Conservation (phyloP, 2,113 vertebrate genomes). For the Larimichthys polyactis region DNA sequence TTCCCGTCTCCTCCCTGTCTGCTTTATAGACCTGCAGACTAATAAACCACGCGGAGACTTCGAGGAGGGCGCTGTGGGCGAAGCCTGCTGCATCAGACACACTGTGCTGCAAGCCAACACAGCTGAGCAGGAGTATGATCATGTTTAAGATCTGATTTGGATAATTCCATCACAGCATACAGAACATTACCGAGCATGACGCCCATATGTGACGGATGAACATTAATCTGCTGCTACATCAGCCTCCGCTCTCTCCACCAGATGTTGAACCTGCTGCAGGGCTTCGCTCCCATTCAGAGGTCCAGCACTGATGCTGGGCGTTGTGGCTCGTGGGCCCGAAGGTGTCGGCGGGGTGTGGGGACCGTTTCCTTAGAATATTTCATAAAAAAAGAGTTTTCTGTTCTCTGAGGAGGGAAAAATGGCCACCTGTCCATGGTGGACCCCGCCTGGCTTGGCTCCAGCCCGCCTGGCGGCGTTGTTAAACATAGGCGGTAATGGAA, state of each 20-base stretch:
- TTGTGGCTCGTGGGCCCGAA: too few relatives aligned
- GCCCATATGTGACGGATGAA: not conserved
- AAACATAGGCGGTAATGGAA: too few relatives aligned
- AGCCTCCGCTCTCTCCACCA: not conserved
- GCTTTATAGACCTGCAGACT: slow-evolving; percentile 40
- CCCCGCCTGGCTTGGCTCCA: too few relatives aligned
- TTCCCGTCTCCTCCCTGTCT: slow-evolving; percentile 24
- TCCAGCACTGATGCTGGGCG: too few relatives aligned
- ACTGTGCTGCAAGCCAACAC: not conserved
- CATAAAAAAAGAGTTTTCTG: too few relatives aligned
- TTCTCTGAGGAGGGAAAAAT: too few relatives aligned
- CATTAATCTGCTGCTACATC: not conserved
- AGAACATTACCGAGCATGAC: not conserved
- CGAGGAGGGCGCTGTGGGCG: not conserved
- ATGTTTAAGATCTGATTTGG: too few relatives aligned
- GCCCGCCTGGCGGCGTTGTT: too few relatives aligned
- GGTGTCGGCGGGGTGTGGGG: too few relatives aligned
- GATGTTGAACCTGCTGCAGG: not conserved
- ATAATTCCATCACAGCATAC: not conserved
- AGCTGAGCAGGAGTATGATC: not conserved
- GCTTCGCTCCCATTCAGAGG: not conserved
- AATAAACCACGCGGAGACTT: slow-evolving; percentile 1
- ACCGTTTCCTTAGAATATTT: too few relatives aligned
- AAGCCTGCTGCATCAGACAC: not conserved
- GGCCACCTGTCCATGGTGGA: too few relatives aligned